A percentile compares a stretch with the other conserved stretches of the same genome.
phyloP scores from a whole-genome alignment of 2,797 vertebrate species.

The Lycodopsis pacificus region DNA sequence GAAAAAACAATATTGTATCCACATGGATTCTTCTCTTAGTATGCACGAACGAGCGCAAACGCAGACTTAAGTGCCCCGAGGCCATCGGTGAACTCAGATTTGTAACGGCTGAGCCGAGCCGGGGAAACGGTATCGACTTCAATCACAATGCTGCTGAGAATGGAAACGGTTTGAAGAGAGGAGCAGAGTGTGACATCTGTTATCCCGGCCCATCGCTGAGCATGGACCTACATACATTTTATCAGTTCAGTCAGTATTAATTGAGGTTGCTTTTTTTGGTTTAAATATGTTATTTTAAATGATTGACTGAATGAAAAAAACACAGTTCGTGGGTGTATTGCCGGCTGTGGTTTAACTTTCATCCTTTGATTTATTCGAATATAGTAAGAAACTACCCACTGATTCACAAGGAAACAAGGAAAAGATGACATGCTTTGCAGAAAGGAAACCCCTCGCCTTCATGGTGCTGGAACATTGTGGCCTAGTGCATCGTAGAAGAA shows the following conservation, averaged over 20 bases:
- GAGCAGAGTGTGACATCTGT: conserved; percentile 2
- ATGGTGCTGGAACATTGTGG: conserved; percentile 2
- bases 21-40: conserved; percentile 33
- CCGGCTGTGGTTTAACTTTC: background rate
- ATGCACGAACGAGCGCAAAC: conserved; percentile 41
- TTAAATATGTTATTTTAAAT: background rate
- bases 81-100: conserved; percentile 25
- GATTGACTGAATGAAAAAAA: background rate
- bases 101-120: conserved; percentile 21
- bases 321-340: too few species aligned
- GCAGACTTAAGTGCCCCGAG: conserved; percentile 19
- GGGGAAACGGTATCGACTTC: conserved; percentile 13
- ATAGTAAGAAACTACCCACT: background rate
- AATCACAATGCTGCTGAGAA: conserved; percentile 33
- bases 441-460: background rate
- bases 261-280: background rate
- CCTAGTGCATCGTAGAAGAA: background rate
- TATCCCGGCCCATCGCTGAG: conserved; percentile 1
- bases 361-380: background rate
- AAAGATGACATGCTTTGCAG: background rate
- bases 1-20: conserved; percentile 1
- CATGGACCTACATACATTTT: background rate
- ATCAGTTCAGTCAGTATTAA: background rate
- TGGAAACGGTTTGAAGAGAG: conserved; percentile 35
- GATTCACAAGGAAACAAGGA: background rate